Evolutionary conservation across 2,113 vertebrate species (phyloP).

Genomic region (Bos javanicus): DNA sequence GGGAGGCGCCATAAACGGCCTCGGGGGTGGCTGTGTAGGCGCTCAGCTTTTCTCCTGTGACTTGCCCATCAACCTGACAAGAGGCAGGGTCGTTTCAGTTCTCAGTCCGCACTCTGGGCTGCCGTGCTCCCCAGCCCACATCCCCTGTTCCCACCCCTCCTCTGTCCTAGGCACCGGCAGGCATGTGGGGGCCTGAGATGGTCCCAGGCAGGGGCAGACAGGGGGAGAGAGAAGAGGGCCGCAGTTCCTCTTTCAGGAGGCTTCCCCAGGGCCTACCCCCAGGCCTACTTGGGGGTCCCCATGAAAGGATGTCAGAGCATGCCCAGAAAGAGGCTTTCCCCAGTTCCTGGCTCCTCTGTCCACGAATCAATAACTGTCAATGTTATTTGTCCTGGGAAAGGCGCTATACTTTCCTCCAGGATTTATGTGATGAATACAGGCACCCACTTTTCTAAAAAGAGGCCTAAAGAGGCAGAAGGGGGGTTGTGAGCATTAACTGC

Average conservation of each 20-base stretch:
- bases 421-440: not conserved
- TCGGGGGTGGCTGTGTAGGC: conserved; percentile 93
- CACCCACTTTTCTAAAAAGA: not conserved
- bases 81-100: not conserved
- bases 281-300: not conserved
- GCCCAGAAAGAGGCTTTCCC: not conserved
- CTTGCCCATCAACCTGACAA: conserved; percentile 86
- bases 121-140: accelerated
- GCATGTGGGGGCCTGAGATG: not conserved
- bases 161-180: not conserved
- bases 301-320: not conserved
- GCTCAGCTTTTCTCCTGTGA: conserved; percentile 87
- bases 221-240: accelerated
- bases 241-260: not conserved
- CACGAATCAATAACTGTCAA: not conserved
- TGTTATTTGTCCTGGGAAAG: not conserved
- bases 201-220: not conserved
- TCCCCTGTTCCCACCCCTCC: not conserved
- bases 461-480: not conserved
- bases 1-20: conserved; percentile 90
- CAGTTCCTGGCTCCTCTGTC: not conserved
- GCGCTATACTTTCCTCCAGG: not conserved
- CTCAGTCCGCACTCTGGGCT: not conserved
- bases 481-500: not conserved
- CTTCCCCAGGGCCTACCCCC: not conserved